phyloP scores from a whole-genome alignment of 1,140 invertebrate genomes.

The Trachymyrmex septentrionalis region DNA sequence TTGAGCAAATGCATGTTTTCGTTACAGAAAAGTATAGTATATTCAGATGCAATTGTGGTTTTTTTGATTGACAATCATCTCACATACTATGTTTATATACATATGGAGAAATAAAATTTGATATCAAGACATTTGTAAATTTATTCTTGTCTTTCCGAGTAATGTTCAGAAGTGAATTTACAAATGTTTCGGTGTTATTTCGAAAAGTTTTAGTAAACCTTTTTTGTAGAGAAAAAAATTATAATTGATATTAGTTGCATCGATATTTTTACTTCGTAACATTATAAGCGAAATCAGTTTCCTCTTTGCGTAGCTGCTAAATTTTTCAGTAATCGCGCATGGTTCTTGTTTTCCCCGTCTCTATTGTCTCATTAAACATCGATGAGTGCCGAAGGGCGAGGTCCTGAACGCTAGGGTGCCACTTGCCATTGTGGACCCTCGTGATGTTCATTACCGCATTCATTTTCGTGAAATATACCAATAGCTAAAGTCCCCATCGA shows the following conservation, averaged over 20 bases:
- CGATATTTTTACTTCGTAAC: neutral
- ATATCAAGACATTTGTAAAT: neutral
- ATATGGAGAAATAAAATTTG: neutral
- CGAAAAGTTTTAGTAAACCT: neutral
- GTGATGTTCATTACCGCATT: constrained; percentile 47
- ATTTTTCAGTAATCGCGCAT: constrained; percentile 52
- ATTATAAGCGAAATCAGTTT: constrained; percentile 37
- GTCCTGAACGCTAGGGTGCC: constrained; percentile 8
- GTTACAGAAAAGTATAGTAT: neutral
- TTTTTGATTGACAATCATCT: neutral
- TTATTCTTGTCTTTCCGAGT: neutral
- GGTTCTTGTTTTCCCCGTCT: constrained; percentile 38
- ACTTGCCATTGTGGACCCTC: constrained; percentile 57
- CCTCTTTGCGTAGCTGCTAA: constrained; percentile 27
- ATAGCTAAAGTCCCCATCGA: neutral
- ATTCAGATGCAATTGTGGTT: neutral
- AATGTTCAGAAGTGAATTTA: no score
- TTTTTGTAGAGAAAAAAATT: neutral
- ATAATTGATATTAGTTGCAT: neutral
- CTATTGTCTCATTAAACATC: constrained; percentile 73
- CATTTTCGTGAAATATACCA: constrained; percentile 63
- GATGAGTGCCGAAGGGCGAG: constrained; percentile 66
- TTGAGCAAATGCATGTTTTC: neutral
- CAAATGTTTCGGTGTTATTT: no score
- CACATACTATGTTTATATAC: neutral